Evolutionary conservation across 2,888 invertebrate species (phyloP).

Genomic region (Bruchidius siliquastri): DNA sequence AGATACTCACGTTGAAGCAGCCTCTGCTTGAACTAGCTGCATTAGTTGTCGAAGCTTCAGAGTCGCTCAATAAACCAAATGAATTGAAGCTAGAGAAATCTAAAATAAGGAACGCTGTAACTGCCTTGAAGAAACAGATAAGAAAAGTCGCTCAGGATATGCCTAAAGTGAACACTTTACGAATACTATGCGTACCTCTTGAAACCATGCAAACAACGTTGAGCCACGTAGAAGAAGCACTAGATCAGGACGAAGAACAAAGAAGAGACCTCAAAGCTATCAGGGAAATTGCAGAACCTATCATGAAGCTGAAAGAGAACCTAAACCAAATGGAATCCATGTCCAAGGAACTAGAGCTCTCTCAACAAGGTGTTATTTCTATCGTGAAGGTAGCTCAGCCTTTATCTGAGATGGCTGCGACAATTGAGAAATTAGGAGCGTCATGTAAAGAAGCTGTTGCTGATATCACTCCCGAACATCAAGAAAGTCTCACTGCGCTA

Average conservation of each 20-base stretch:
- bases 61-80: conserved; percentile 12
- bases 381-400: conserved; percentile 14
- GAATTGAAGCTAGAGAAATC: conserved; percentile 15
- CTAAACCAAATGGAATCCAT: neutral
- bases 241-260: neutral
- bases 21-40: conserved; percentile 16
- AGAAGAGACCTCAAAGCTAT: neutral
- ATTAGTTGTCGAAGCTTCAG: conserved; percentile 6
- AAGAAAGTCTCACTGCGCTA: conserved; percentile 7
- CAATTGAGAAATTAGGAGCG: neutral
- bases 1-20: conserved; percentile 3
- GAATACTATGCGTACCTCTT: neutral
- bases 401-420: neutral
- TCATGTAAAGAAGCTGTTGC: conserved; percentile 1
- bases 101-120: conserved; percentile 10
- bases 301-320: neutral
- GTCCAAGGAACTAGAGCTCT: neutral
- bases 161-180: neutral
- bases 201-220: neutral
- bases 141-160: neutral
- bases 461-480: conserved; percentile 14
- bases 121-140: neutral
- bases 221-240: neutral
- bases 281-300: neutral
- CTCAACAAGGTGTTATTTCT: conserved; percentile 17